Evolutionary conservation across 1,140 invertebrate genomes (phyloP).

Genomic region (Eciton burchellii): DNA sequence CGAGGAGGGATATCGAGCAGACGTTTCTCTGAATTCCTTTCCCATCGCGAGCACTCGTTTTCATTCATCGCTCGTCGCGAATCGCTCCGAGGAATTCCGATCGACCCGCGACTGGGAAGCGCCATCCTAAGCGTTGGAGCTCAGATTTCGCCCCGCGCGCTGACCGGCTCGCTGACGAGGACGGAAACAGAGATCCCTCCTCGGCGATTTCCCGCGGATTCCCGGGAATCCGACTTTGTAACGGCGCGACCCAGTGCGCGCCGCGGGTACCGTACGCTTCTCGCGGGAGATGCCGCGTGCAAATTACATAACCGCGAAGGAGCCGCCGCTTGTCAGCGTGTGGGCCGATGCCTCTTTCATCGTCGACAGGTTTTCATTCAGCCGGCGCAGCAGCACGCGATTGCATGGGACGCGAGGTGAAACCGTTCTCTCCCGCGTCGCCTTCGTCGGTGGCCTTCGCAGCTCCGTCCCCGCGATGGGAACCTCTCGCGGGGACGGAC

Average conservation of each 20-base stretch:
- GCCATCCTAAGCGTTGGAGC: not conserved
- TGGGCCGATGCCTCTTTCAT: constrained; percentile 55
- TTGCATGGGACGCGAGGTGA: constrained; percentile 51
- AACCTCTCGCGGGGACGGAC: constrained; percentile 25
- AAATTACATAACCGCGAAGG: constrained; percentile 47
- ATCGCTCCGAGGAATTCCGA: not conserved
- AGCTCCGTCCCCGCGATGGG: constrained; percentile 7
- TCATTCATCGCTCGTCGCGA: constrained; percentile 4
- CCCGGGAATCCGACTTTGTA: constrained; percentile 47
- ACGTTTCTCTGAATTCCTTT: constrained; percentile 3
- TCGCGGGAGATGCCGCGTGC: constrained; percentile 9
- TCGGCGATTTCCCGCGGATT: constrained; percentile 25
- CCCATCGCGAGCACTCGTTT: not conserved
- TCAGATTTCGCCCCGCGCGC: not conserved
- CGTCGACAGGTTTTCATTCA: constrained; percentile 58
- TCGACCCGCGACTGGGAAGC: not conserved
- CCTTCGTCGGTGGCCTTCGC: constrained; percentile 53
- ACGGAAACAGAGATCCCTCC: too few species aligned
- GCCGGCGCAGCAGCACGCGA: constrained; percentile 34
- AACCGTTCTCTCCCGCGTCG: constrained; percentile 34
- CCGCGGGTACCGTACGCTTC: constrained; percentile 41
- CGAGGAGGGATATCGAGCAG: not conserved
- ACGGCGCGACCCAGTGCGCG: not conserved
- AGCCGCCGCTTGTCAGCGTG: constrained; percentile 48
- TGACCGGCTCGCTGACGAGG: too few species aligned